A percentile compares a stretch with the other conserved stretches of the same genome.
Conservation (phyloP, 2,888 invertebrate genomes). For the Ennomos fuscantarius region DNA sequence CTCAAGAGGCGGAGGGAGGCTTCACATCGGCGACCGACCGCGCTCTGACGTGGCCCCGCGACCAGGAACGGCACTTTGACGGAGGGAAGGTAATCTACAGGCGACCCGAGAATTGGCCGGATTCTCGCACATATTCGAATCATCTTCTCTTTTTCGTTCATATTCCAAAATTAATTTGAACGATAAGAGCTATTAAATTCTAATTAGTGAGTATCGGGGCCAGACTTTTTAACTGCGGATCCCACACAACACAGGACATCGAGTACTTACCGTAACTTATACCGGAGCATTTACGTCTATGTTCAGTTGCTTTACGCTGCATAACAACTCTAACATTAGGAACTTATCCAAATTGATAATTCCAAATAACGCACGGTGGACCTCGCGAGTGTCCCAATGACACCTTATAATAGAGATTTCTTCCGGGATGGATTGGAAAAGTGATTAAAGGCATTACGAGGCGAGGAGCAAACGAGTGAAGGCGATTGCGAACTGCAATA, state of each 20-base stretch:
- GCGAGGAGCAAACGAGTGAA: conserved; percentile 46
- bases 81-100: conserved; percentile 25
- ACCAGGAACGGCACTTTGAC: conserved; percentile 23
- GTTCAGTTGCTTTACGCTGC: conserved; percentile 18
- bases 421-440: conserved; percentile 27
- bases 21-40: conserved; percentile 8
- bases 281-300: background rate
- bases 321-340: background rate
- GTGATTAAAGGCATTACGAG: conserved; percentile 39
- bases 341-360: background rate
- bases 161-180: no score
- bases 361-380: conserved; percentile 7
- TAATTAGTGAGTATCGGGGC: no score
- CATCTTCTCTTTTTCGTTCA: no score
- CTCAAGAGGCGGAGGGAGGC: conserved; percentile 48
- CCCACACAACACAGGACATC: background rate
- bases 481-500: conserved; percentile 80
- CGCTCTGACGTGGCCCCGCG: conserved; percentile 20
- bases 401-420: conserved; percentile 27
- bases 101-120: conserved; percentile 17
- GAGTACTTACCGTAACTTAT: no score
- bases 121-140: background rate
- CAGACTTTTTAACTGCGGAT: conserved; percentile 6
- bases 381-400: conserved; percentile 12
- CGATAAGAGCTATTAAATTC: no score